A percentile compares a stretch with the other conserved stretches of the same genome.
Conservation (phyloP, 2,888 invertebrate genomes). For the Embidobia sp. region DNA sequence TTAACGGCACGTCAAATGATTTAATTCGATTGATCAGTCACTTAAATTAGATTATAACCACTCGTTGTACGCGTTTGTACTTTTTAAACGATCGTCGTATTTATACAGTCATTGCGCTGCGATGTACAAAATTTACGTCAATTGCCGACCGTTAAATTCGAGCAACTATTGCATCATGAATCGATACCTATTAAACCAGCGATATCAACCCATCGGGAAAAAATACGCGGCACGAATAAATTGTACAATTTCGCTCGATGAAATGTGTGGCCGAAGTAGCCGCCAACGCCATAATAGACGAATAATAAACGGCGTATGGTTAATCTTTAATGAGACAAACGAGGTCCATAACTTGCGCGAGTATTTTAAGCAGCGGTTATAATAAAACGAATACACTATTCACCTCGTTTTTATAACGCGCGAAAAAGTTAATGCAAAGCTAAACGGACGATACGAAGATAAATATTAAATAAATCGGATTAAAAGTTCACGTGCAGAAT, state of each 20-base stretch:
- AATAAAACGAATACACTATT: not conserved
- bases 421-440: constrained; percentile 15
- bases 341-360: too few relatives aligned
- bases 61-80: not conserved
- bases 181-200: constrained; percentile 9
- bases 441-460: not conserved
- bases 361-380: not conserved
- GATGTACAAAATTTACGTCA: constrained; percentile 4
- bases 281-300: too few relatives aligned
- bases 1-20: constrained; percentile 30
- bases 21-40: constrained; percentile 28
- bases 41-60: constrained; percentile 35
- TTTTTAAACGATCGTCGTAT: constrained; percentile 19
- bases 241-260: too few relatives aligned
- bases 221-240: too few relatives aligned
- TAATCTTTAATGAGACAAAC: too few relatives aligned
- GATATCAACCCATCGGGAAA: too few relatives aligned
- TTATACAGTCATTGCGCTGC: not conserved
- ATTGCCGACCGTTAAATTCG: constrained; percentile 5
- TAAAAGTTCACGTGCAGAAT: constrained; percentile 9
- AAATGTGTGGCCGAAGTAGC: too few relatives aligned
- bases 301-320: too few relatives aligned
- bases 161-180: constrained; percentile 11
- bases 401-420: not conserved
- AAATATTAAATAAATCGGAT: constrained; percentile 16